Base-by-base conservation (phyloP, 2,113 vertebrate genomes). In the Vimba vimba region DNA sequence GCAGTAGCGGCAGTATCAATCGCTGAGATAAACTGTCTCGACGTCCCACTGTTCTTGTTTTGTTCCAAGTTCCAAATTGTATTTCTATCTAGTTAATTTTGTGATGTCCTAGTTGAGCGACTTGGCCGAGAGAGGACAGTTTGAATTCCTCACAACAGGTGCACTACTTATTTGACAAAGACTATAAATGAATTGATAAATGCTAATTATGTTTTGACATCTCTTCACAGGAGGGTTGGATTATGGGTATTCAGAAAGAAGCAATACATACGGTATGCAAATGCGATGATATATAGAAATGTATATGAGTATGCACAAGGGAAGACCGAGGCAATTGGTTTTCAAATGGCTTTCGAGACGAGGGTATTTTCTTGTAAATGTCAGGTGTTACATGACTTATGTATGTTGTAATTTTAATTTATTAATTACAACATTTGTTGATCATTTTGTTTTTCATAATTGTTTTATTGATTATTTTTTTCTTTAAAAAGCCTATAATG, bases 1-100 rank as follows among this genome's bases (percentile, higher is more conserved):
- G 91, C 89, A 90, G 88, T 91, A 92, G 90, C 86, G 90, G 90
- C 90, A 91, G 88, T 92, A 92, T 94, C 91, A 93, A 83, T 86
- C 88, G 88, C 82, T 64, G 25, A 92, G 89, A 92, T 94, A 93
- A 93, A 94, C 91, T 91, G 89, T 87, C 91, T 92, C 86, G 77
- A 86, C 64, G 88, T 92, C 85, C 89, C 88, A 87, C 91, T 91
- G 89, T 90, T 94, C 82, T 91, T 89, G 90, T 93, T 90, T 94
- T 93, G 83, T 89, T 92, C 90, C 84, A 90, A 90, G 89, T 88
- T 90, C 87, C 84, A 91, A 88, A 89, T 90, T 88, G 88, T 91
- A 88, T 91, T 89, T 88, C 89, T 83, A 59, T 88, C 89, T 83
- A 59, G 71, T 91, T 91, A 45, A 83, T 93, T 90, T 75, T 90